These are phyloP conservation scores for Pyrrhia umbra DNA, from an alignment of 2,888 invertebrate genomes.

Conservation along the genomic window DNA sequence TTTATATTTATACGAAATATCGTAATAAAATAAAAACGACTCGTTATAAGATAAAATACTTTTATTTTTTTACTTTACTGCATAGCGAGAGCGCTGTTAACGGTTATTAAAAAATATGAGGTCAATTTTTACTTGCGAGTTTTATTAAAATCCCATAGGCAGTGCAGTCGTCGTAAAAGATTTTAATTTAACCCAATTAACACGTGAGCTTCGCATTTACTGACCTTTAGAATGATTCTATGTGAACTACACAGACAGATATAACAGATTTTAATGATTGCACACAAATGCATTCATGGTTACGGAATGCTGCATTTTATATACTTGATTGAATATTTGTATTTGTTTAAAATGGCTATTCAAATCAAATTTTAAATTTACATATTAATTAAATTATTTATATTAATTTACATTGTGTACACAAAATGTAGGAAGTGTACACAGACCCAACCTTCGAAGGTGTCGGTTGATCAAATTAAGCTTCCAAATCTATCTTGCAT, in stretches of 20 bases:
- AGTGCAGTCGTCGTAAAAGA: not conserved
- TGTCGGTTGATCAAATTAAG: conserved; percentile 73
- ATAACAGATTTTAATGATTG: not conserved
- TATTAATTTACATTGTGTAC: not conserved
- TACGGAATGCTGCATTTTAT: not conserved
- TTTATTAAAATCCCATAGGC: conserved; percentile 5
- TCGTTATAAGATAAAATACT: too few relatives aligned
- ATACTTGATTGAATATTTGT: not conserved
- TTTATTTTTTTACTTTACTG: too few relatives aligned
- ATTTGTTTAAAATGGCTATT: not conserved
- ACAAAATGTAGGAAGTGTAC: conserved; percentile 82
- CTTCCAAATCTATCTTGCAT: conserved; percentile 77
- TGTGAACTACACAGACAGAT: too few relatives aligned
- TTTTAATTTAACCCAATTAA: conserved; percentile 6
- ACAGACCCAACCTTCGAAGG: conserved; percentile 71
- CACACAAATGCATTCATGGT: not conserved
- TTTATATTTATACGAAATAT: too few relatives aligned
- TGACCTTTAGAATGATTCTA: not conserved
- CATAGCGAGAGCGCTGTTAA: too few relatives aligned
- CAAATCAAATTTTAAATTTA: too few relatives aligned
- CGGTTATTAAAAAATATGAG: not conserved
- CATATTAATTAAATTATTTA: too few relatives aligned
- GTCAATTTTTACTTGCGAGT: not conserved
- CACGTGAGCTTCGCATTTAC: not conserved
- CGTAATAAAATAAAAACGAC: too few relatives aligned